Evolutionary conservation across 2,113 vertebrate species (phyloP), one percentile per base, ranked within the genome.

Genomic region (Chrysemys picta): DNA sequence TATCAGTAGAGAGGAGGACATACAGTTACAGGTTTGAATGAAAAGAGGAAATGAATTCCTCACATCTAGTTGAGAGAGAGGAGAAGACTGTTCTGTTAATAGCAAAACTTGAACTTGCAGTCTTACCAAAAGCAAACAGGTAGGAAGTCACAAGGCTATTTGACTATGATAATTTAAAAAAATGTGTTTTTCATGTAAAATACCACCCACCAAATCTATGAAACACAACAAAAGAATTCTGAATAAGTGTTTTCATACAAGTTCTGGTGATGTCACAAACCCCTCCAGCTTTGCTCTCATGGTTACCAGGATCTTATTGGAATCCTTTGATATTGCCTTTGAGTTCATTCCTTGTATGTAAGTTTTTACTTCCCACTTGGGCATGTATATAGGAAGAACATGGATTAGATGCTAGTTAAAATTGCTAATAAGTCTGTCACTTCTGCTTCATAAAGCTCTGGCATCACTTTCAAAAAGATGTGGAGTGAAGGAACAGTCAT

Each of bases 251-350:
- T 81, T 82, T 38, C 69, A 53, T 42, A 57, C 16, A 75, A 76
- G 54, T 83, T 87, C 54, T 83, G 54, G 87, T 91, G 79, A 87
- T 80, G 56, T 91, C 90, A 91, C 82, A 91, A 87, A 81, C 75
- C 72, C 27, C 42, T 52, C 45, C 52, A 87, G 24, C 35, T 78
- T 50, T 87, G 54, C 45, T 31, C 52, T 47, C 31, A 16, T 42
- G 78, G 65, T 82, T 82, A 75, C 53, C 62, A 27, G 42, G 11
- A 45, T 47, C 6, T 78, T 78, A 5, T 50, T 42, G 56, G n/a
- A 83, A 52, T 16, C 25, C 50, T 42, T 17, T 82, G 25, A 59
- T 13, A 53, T 38, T 57, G 5, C 62, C 13, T 72, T 72, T n/a
- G n/a, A 72, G 65, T 38, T 72, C 35, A 81, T 49, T 49, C n/a